phyloP scores from a whole-genome alignment of 2,888 invertebrate species.

The Tipula confusa region DNA sequence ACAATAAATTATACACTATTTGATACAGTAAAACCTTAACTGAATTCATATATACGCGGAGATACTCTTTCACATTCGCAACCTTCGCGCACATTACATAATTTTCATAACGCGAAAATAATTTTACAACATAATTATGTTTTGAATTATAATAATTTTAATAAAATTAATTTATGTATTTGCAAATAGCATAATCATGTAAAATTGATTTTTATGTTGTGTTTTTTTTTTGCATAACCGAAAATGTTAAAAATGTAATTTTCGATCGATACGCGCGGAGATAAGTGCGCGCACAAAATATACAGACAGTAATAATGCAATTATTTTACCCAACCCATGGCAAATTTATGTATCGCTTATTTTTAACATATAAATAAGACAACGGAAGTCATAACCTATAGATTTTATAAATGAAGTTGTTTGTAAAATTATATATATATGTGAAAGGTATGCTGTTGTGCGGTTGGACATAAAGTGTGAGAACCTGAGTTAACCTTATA shows the following conservation, averaged over 20 bases:
- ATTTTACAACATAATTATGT: neutral
- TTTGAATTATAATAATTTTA: neutral
- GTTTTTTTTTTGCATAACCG: constrained; percentile 15
- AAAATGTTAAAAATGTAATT: constrained; percentile 16
- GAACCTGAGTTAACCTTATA: neutral
- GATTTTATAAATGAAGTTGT: neutral
- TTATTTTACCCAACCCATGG: neutral
- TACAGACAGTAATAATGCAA: neutral
- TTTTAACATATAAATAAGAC: neutral
- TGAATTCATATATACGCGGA: too few relatives aligned
- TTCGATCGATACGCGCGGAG: neutral
- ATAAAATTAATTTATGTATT: neutral
- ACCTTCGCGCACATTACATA: neutral
- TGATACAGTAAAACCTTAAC: neutral
- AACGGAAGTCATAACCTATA: neutral
- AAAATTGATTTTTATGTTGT: constrained; percentile 12
- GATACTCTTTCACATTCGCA: neutral
- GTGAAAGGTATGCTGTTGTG: neutral
- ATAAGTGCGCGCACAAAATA: too few relatives aligned
- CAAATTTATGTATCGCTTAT: neutral
- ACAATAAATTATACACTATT: neutral
- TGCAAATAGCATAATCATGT: constrained; percentile 7
- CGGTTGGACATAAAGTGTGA: neutral
- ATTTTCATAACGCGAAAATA: neutral
- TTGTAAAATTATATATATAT: neutral